A percentile compares a stretch with the other conserved stretches of the same genome.
Evolutionary conservation across 2,113 vertebrate species (phyloP).

Genomic region (Pycnonotus jocosus): DNA sequence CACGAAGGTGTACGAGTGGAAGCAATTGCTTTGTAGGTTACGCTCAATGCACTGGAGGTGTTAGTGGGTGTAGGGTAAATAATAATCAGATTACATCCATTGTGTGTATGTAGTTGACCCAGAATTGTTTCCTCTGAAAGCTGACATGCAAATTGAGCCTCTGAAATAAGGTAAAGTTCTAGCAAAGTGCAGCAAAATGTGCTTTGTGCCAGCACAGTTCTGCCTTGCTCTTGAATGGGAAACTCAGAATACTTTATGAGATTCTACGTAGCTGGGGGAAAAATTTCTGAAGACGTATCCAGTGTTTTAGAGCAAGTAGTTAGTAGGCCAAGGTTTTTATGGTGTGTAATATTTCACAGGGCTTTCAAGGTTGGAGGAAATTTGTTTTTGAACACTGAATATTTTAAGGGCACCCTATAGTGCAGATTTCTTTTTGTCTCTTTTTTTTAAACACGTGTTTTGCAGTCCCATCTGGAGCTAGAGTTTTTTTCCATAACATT

Average conservation of each 20-base stretch:
- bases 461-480: slow-evolving; percentile 34
- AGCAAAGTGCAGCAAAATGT: neutral
- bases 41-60: neutral
- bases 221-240: neutral
- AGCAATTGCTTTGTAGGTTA: neutral
- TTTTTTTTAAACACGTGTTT: slow-evolving; percentile 8
- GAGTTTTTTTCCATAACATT: slow-evolving; percentile 51
- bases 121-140: neutral
- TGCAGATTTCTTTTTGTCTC: neutral
- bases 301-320: slow-evolving; percentile 36
- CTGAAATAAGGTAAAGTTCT: neutral
- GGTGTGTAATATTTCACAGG: slow-evolving; percentile 64
- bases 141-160: neutral
- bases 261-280: slow-evolving; percentile 16
- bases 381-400: slow-evolving; percentile 68
- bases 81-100: neutral
- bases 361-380: slow-evolving; percentile 68
- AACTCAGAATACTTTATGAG: slow-evolving; percentile 40
- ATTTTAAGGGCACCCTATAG: slow-evolving; percentile 63
- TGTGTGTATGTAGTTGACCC: neutral
- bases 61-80: neutral
- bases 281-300: slow-evolving; percentile 35
- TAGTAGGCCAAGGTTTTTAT: slow-evolving; percentile 63
- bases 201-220: slow-evolving; percentile 7
- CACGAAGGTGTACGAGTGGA: neutral